Conservation (phyloP, 2,888 invertebrate species). For the Dynastes tityus region DNA sequence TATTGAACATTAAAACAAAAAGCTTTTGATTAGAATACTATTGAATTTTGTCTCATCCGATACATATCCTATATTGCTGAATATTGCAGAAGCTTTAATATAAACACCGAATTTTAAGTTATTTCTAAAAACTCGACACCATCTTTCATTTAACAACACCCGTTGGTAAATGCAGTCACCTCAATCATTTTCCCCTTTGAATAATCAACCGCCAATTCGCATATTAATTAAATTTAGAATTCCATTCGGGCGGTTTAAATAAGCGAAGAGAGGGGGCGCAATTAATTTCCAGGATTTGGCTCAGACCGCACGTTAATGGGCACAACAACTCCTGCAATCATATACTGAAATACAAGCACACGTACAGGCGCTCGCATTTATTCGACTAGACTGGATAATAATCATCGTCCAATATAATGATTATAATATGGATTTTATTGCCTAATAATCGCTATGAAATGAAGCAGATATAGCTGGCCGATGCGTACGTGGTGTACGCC, state of each 20-base stretch:
- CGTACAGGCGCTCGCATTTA: no score
- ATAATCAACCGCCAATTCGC: neutral
- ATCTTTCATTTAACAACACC: no score
- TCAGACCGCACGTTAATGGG: constrained; percentile 3
- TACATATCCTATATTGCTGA: no score
- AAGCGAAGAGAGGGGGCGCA: neutral
- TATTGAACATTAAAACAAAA: no score
- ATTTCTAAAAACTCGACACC: no score
- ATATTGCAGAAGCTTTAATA: no score
- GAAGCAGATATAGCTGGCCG: neutral
- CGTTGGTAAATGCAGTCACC: no score
- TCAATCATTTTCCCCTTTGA: no score
- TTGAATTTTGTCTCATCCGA: no score
- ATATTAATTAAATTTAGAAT: constrained; percentile 15
- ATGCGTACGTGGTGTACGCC: neutral
- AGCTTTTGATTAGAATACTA: no score
- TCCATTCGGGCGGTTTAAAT: neutral
- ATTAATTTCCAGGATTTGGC: constrained; percentile 7
- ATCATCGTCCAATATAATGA: constrained; percentile 5
- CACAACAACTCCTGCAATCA: neutral
- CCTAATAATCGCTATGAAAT: constrained; percentile 3
- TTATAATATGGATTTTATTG: constrained; percentile 3
- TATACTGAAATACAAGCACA: neutral
- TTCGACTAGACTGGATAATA: neutral
- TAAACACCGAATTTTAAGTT: no score